Evolutionary conservation across 2,888 invertebrate species (phyloP).

Genomic region (Seira sanloemensis): DNA sequence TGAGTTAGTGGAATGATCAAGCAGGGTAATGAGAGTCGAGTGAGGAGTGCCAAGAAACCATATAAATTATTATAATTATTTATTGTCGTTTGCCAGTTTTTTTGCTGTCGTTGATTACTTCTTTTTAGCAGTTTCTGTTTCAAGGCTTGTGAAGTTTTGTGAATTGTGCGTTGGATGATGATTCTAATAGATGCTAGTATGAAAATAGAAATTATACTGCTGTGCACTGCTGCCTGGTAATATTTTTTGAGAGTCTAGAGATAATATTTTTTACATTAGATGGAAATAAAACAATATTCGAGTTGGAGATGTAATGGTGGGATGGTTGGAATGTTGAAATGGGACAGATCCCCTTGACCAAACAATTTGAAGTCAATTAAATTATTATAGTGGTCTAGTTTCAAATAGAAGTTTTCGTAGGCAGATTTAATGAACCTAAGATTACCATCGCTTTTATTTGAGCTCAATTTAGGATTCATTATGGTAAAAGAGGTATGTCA

Average conservation of each 20-base stretch:
- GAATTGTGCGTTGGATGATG: background rate
- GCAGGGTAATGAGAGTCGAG: background rate
- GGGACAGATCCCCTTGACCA: slow-evolving; percentile 13
- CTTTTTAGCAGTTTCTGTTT: background rate
- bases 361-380: slow-evolving; percentile 3
- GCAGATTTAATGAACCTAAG: too few relatives aligned
- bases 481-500: too few relatives aligned
- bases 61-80: slow-evolving; percentile 1
- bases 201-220: background rate
- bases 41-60: background rate
- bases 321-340: background rate
- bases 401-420: too few relatives aligned
- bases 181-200: background rate
- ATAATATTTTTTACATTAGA: background rate
- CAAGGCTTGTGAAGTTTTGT: background rate
- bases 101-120: background rate
- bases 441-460: too few relatives aligned
- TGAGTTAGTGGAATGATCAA: background rate
- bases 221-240: background rate
- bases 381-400: background rate
- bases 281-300: background rate
- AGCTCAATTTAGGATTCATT: too few relatives aligned
- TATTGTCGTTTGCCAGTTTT: background rate
- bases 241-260: background rate
- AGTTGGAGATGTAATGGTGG: too few relatives aligned